Conservation (phyloP, 2,888 invertebrate species). For the Spicauda simplicius region DNA sequence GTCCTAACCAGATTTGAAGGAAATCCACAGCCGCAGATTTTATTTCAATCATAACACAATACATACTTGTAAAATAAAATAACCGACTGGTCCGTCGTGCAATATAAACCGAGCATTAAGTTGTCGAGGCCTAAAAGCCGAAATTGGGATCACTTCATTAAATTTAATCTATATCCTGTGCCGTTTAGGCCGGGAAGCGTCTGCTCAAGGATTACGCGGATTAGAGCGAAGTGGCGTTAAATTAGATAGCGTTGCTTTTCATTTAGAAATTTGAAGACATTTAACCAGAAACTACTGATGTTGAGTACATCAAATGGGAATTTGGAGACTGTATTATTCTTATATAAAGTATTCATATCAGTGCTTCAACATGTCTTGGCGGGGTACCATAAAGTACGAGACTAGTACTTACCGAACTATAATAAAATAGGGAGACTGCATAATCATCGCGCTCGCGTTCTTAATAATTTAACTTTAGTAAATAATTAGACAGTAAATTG, state of each 20-base stretch:
- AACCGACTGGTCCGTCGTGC: conserved; percentile 6
- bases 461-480: too few species aligned
- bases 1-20: too few species aligned
- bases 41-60: not conserved
- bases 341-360: too few species aligned
- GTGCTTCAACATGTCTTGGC: too few species aligned
- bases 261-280: conserved; percentile 33
- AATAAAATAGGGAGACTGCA: too few species aligned
- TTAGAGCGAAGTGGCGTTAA: conserved; percentile 70
- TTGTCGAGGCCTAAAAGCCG: conserved; percentile 59
- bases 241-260: conserved; percentile 51
- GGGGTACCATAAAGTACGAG: too few species aligned
- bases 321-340: too few species aligned
- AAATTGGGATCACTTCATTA: conserved; percentile 72
- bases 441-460: too few species aligned
- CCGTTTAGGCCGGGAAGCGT: conserved; percentile 54
- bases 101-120: conserved; percentile 41
- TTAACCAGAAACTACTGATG: not conserved
- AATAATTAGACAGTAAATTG: too few species aligned
- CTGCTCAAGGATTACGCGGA: conserved; percentile 59
- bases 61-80: conserved; percentile 8
- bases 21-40: too few species aligned
- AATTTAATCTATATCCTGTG: conserved; percentile 77
- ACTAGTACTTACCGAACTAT: too few species aligned
- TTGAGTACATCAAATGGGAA: not conserved